A percentile compares a stretch with the other conserved stretches of the same genome.
Evolutionary conservation across 2,113 vertebrate genomes (phyloP).

Genomic region (Ailuropoda melanoleuca): DNA sequence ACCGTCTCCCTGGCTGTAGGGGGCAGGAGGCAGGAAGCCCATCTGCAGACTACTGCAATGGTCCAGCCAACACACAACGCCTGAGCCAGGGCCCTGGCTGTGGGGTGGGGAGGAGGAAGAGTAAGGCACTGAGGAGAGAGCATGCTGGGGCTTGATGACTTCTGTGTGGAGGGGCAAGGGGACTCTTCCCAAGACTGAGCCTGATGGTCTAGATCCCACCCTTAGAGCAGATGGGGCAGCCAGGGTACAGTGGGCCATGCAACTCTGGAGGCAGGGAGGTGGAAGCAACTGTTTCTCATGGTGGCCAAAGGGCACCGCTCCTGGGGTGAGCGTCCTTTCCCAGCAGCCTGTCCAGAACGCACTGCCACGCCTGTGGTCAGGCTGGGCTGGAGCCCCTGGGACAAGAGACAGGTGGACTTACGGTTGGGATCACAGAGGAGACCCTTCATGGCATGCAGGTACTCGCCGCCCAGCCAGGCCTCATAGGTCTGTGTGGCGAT

Average conservation of each 20-base stretch:
- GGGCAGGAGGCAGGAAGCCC: background rate
- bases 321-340: background rate
- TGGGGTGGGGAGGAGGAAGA: background rate
- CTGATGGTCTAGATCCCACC: background rate
- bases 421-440: slow-evolving; percentile 89
- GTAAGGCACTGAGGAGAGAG: background rate
- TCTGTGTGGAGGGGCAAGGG: background rate
- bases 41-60: background rate
- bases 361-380: background rate
- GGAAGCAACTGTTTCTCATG: background rate
- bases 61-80: rapidly evolving
- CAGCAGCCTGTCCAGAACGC: background rate
- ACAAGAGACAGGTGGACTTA: slow-evolving; percentile 72
- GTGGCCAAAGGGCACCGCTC: background rate
- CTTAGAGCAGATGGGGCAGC: background rate
- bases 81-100: background rate
- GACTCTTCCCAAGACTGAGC: background rate
- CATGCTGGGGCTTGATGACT: background rate
- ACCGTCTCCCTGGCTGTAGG: background rate
- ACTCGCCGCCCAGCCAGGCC: slow-evolving; percentile 90
- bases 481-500: slow-evolving; percentile 86
- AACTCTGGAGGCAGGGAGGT: background rate
- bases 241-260: too few relatives aligned
- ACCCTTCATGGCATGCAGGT: slow-evolving; percentile 87
- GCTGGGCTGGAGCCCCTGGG: background rate